phyloP scores from a whole-genome alignment of 2,113 vertebrate species.

The Aldabrachelys gigantea region DNA sequence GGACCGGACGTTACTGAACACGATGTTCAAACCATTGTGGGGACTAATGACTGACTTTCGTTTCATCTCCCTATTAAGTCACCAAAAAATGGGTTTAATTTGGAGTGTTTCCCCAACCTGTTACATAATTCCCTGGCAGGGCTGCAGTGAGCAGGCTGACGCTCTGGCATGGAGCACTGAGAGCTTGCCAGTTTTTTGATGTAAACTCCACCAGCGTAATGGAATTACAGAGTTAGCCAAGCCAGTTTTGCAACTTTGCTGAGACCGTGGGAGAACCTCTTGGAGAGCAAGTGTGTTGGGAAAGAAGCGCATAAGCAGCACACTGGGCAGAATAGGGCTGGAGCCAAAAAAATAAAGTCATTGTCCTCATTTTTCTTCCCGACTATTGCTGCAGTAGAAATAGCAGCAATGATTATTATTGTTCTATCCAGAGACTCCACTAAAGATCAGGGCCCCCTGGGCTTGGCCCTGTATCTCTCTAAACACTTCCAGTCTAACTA shows the following conservation, averaged over 20 bases:
- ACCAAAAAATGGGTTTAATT: not conserved
- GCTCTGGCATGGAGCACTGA: not conserved
- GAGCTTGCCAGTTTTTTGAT: accelerated
- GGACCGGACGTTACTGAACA: not conserved
- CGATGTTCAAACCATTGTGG: no score
- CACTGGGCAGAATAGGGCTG: not conserved
- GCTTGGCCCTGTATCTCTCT: not conserved
- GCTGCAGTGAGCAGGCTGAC: not conserved
- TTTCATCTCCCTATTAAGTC: not conserved
- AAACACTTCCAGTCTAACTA: not conserved
- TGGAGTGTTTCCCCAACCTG: not conserved
- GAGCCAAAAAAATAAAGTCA: not conserved
- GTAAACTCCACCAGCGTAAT: not conserved
- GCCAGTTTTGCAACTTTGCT: constrained; percentile 28
- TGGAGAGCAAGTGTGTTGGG: not conserved
- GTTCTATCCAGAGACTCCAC: not conserved
- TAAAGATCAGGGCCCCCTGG: no score
- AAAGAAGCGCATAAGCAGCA: accelerated
- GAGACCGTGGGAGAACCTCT: not conserved
- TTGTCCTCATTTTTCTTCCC: not conserved
- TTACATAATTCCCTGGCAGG: not conserved
- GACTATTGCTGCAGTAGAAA: not conserved
- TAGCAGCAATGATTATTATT: not conserved
- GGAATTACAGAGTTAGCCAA: not conserved
- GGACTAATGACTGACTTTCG: not conserved